Evolutionary conservation across 2,113 vertebrate genomes (phyloP).

Genomic region (Tetrax tetrax): DNA sequence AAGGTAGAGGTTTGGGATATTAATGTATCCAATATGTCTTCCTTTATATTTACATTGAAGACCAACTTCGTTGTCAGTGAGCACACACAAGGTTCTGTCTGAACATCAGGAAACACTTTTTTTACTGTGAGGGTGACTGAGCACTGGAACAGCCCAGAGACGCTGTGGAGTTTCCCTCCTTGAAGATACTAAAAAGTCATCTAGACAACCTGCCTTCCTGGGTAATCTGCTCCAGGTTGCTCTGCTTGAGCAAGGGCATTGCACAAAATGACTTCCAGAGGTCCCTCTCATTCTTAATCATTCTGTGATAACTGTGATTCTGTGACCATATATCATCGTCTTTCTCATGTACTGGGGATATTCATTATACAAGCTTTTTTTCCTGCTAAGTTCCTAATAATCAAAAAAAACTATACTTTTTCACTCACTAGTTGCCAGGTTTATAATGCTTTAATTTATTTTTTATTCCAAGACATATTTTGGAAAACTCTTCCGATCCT

Average conservation of each 20-base stretch:
- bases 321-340: fast-evolving
- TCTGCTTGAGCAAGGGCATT: not conserved
- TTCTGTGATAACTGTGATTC: not conserved
- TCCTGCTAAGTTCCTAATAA: not conserved
- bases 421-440: not conserved
- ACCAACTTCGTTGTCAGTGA: not conserved
- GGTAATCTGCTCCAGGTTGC: not conserved
- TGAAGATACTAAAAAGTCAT: not conserved
- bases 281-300: not conserved
- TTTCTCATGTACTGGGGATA: not conserved
- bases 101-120: not conserved
- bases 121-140: not conserved
- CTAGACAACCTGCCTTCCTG: not conserved
- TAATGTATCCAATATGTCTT: not conserved
- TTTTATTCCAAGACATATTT: not conserved
- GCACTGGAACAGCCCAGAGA: not conserved
- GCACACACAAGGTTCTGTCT: not conserved
- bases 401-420: not conserved
- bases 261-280: not conserved
- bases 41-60: not conserved
- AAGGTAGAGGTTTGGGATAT: not conserved
- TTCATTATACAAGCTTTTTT: not conserved
- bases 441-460: not conserved
- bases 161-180: not conserved
- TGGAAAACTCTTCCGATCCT: not conserved